Base-by-base conservation (phyloP, 2,888 invertebrate species). In the Andrena chrysosceles region DNA sequence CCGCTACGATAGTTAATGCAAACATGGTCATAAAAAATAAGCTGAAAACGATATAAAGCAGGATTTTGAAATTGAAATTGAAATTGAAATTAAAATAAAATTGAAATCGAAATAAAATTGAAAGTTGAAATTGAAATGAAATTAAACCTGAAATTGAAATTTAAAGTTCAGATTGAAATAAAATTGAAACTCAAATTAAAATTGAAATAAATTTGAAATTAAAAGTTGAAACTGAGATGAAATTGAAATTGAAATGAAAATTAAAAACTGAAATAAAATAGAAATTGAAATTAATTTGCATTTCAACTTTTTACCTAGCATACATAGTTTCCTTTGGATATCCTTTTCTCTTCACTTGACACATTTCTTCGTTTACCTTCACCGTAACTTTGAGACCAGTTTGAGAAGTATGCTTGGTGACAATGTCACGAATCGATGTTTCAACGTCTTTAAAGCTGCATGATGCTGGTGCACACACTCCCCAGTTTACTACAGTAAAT, bases 401-500 rank as follows among this genome's bases (percentile, higher is more conserved):
- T 1, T 94, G 93, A 4, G 94, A 91, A 0, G 95, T 94, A 83
- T 96, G 94, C 63, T 94, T 94, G 4, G 93, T 92, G 13, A 96
- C 89, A 2, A 94, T 94, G 64, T 95, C 94, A 63, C 94, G 94
- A 42, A 96, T 93, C 1, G 95, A 95, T 23, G 94, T 92, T 90
- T 96, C 95, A 1, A 96, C 95, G 89, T 96, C 96, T 29, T 93
- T 90, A 8, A 95, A 84, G 0, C 95, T 94, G 91, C 96, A 97
- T 0, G 95, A 94, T 3, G 95, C 94, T 1, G 96, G 96, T n/a
- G 96, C 95, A 89, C 96, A 97, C 16, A 96, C 91, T 2, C 95
- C 96, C 96, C 96, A 96, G 86, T 96, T 96, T 67, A 96, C 94
- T 20, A 95, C 95, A 3, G 96, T 96, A 89, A 95, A 96, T 83